Percentiles rank a stretch among this genome's conserved stretches.
Conservation (phyloP, 35 echinoderm and acorn worm genomes). For the Ptychodera flava region DNA sequence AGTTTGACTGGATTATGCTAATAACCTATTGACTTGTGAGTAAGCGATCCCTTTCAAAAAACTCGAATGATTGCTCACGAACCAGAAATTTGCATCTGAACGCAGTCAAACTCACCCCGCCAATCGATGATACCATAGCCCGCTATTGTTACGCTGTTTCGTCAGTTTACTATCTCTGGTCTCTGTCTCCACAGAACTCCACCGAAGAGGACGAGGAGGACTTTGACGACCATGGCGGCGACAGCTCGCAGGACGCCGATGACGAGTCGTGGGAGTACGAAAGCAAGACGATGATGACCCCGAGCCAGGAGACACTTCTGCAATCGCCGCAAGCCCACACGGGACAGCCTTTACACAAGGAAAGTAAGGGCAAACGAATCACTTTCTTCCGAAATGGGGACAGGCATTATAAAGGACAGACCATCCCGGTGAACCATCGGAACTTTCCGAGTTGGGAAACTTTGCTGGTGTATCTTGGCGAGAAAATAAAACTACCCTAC, state of each 20-base stretch:
- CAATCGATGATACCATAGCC: too few relatives aligned
- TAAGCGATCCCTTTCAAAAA: too few relatives aligned
- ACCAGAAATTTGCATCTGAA: too few relatives aligned
- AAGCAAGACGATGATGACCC: neutral
- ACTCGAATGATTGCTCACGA: too few relatives aligned
- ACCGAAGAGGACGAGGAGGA: neutral
- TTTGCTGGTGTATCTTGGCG: constrained; percentile 47
- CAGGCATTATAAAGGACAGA: constrained; percentile 79
- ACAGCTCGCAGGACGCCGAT: neutral
- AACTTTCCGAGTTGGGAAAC: constrained; percentile 71
- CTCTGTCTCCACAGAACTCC: neutral
- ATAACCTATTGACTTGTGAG: too few relatives aligned
- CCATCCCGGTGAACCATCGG: constrained; percentile 58
- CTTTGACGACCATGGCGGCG: neutral
- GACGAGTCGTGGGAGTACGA: neutral
- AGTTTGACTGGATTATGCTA: too few relatives aligned
- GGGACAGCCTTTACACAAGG: neutral
- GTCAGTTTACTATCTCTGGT: neutral
- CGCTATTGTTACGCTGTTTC: too few relatives aligned
- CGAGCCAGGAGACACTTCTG: neutral
- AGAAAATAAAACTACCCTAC: constrained; percentile 77
- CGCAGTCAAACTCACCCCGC: too few relatives aligned
- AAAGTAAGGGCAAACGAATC: constrained; percentile 37
- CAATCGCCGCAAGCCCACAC: neutral
- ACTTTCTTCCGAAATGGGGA: constrained; percentile 94